Evolutionary conservation across 1,140 invertebrate species (phyloP).

Genomic region (Pseudoatta argentina): DNA sequence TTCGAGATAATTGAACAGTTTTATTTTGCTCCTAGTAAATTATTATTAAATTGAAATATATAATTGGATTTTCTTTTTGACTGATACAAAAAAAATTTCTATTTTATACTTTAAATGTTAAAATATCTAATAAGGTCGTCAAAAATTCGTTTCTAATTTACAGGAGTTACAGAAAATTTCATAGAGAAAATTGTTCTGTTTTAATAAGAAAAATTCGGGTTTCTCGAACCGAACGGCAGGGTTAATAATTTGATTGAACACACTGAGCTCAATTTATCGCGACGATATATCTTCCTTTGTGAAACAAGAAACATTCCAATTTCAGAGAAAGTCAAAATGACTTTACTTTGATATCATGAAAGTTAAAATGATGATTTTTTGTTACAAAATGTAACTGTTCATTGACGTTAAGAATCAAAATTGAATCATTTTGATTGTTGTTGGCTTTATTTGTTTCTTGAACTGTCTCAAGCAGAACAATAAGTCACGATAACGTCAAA

Average conservation of each 20-base stretch:
- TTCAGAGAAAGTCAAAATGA: too few species aligned
- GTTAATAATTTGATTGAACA: slow-evolving; percentile 3
- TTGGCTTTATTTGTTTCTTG: too few species aligned
- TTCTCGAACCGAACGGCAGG: neutral
- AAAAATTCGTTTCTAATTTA: neutral
- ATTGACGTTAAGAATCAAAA: too few species aligned
- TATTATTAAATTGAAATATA: neutral
- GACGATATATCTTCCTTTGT: neutral
- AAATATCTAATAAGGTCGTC: neutral
- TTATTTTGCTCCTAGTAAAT: neutral
- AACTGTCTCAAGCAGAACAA: too few species aligned
- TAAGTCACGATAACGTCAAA: too few species aligned
- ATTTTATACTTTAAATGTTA: neutral
- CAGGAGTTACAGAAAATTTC: neutral
- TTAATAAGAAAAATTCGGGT: neutral
- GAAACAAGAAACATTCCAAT: neutral
- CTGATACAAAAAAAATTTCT: neutral
- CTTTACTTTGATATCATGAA: too few species aligned
- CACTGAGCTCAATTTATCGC: slow-evolving; percentile 3
- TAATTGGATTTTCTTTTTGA: neutral
- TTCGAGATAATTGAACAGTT: neutral
- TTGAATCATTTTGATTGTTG: too few species aligned
- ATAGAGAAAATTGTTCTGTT: neutral
- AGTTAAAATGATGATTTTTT: too few species aligned
- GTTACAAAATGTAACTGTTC: too few species aligned